Evolutionary conservation across 2,888 invertebrate species (phyloP), one percentile per base, ranked within the genome.

Genomic region (Apotomis capreana): DNA sequence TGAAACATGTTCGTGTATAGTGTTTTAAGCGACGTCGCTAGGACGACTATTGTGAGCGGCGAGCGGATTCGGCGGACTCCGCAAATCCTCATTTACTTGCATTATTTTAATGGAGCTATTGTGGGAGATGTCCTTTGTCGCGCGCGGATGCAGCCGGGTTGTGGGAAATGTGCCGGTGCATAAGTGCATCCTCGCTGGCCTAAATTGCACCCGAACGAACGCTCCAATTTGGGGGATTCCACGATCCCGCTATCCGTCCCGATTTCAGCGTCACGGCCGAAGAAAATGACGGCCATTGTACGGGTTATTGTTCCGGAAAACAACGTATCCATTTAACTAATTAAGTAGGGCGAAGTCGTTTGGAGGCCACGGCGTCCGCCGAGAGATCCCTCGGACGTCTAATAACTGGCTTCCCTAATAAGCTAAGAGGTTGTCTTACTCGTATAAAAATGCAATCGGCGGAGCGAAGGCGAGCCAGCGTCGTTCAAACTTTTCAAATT

Each of bases 21-120:
- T 89, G 90, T 90, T 89, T 89, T 85, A 87, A 89, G 88, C 89
- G 87, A 81, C 87, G 89, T 85, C 86, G 86, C 81, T 83, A 68
- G 70, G 69, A 80, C 79, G 82, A 79, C 79, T 82, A 91, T 91
- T 89, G 90, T 91, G 85, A 83, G 84, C 84, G 80, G 83, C 78
- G 81, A 83, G 84, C 86, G 88, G 89, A 89, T 91, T 89, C 88
- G 90, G 89, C 81, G 85, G 88, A 87, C 88, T 86, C 90, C 88
- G 87, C 90, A 89, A 91, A 90, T 92, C 91, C 92, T 92, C 92
- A 92, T 93, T 92, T 93, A 92, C 92, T 92, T 92, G 92, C 92
- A 92, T 93, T 93, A 93, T 93, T 93, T 93, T 93, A 93, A 93
- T 93, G 93, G 92, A 92, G 89, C 90, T 85, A 93, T 93, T 92